Base-by-base conservation (phyloP, 35 echinoderm and acorn worm genomes). In the Hemicentrotus pulcherrimus region DNA sequence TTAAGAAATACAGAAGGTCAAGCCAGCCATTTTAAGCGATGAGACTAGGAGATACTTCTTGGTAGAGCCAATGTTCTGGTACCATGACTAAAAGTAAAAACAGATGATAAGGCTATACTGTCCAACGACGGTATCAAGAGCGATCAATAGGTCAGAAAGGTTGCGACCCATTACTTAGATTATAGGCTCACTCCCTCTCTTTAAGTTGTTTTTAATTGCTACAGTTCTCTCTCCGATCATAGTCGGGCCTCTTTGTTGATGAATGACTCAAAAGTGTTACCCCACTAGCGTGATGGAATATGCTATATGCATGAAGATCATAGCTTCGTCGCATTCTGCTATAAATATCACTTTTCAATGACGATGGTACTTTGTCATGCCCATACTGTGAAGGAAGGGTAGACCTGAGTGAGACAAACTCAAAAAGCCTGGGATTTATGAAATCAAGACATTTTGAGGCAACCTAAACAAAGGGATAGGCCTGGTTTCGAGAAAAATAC, bases 401-500 rank as follows among this genome's bases (percentile, higher is more conserved):
- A 78, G 65, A 78, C 65, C 0, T 7, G 65, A 28, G 19, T n/a
- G 65, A 78, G 65, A 78, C 65, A 28, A 78, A 28, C n/a, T 59
- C 18, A 78, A 78, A 78, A 78, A 78, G 24, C 65, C 5, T 28
- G 24, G 65, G 65, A 78, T 78, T 70, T 78, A 78, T 78, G 65
- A 78, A 78, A 78, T 78, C 65, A 78, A 78, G 65, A 78, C 65
- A 78, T 28, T 78, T 78, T n/a, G 65, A 78, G 65, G 19, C 65
- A 78, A 78, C 65, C 22, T 78, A 78, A 70, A 78, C 65, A 78
- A n/a, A 78, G 65, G 65, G 65, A 78, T n/a, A 8, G 65, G 1
- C 24, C 65, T 28, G 65, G 65, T 78, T 78, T 78, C 65, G 65
- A 78, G 65, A 78, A 78, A 78, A 78, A 78, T 78, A 78, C n/a